Evolutionary conservation across 1,140 invertebrate genomes (phyloP), one percentile per base, ranked within the genome.

Genomic region (Propsilocerus akamusi): DNA sequence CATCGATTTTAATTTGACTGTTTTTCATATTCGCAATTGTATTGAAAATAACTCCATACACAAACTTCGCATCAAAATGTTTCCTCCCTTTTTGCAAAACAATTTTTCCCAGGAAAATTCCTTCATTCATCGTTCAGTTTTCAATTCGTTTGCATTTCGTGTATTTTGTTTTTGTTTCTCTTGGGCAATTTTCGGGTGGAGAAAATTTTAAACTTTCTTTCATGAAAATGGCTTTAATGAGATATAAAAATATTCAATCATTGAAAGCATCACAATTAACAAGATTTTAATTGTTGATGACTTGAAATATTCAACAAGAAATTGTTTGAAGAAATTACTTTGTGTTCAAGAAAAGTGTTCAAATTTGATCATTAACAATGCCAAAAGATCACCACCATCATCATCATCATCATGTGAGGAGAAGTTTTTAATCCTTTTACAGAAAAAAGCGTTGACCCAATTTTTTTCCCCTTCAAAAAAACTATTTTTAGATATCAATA

Each of bases 371-470:
- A 41, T 12, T 20, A 20, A 41, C 10, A 17, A 41, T 41, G 34
- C 34, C 34, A 41, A 41, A 41, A 17, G 34, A 41, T 41, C 34
- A 41, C 22, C 34, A 41, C 22, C 34, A 41, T 41, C 34, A 41
- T 41, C 28, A 30, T n/a, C 34, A 41, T 41, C 34, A 41, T 20
- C 34, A 41, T 41, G 34, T 41, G 22, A 41, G 22, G 17, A 17
- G 17, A 41, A 4, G n/a, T n/a, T n/a, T n/a, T n/a, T n/a, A n/a
- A n/a, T n/a, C n/a, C n/a, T n/a, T n/a, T n/a, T n/a, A n/a, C n/a
- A n/a, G n/a, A n/a, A n/a, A n/a, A n/a, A n/a, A 41, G 8, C 34
- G 17, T 41, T 41, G 34, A 41, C 34, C 34, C 14, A 41, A 17
- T 41, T 41, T 30, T 2, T 30, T 30, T 41, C 22, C 32, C 32